Percentiles rank a stretch among this genome's conserved stretches.
Conservation (phyloP, 2,113 vertebrate species). For the Pelusios castaneus region DNA sequence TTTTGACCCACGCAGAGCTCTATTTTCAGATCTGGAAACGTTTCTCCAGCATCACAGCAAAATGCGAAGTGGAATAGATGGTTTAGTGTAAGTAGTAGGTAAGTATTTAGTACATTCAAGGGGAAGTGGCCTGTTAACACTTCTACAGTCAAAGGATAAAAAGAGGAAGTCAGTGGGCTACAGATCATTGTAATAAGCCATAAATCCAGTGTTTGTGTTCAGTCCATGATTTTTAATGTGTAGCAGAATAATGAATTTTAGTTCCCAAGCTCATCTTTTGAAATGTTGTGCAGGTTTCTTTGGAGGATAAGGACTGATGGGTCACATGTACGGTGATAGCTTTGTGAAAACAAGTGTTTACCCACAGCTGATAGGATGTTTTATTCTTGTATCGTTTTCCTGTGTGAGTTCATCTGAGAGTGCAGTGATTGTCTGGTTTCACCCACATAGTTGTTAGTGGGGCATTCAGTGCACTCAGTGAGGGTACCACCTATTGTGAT, state of each 20-base stretch:
- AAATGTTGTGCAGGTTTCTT: not conserved
- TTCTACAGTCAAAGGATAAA: too few relatives aligned
- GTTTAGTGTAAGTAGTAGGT: not conserved
- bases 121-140: too few relatives aligned
- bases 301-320: not conserved
- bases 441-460: not conserved
- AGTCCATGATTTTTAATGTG: not conserved
- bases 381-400: not conserved
- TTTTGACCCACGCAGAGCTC: not conserved
- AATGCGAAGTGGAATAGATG: not conserved
- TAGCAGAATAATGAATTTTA: not conserved
- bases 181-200: not conserved
- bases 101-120: not conserved
- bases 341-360: not conserved
- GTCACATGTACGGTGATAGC: not conserved
- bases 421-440: not conserved
- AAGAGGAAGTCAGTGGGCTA: too few relatives aligned
- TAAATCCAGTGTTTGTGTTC: not conserved
- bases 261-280: not conserved
- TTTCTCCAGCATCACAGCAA: not conserved
- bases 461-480: not conserved
- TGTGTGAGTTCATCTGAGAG: not conserved
- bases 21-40: not conserved
- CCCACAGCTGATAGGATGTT: not conserved
- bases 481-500: not conserved